Conservation (phyloP, 2,888 invertebrate genomes). For the Coelinius sp. region DNA sequence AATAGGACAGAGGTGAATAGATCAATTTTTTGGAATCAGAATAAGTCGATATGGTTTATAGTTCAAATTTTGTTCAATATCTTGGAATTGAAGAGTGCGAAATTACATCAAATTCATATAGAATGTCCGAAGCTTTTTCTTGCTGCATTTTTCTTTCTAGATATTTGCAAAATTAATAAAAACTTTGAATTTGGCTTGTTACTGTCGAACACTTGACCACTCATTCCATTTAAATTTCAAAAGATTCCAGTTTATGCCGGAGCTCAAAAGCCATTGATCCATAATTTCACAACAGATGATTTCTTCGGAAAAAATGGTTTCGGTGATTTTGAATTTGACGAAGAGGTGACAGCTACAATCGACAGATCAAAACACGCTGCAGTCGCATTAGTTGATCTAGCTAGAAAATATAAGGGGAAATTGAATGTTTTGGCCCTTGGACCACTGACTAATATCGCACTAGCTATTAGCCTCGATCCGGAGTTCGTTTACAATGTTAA, state of each 20-base stretch:
- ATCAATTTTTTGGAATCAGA: neutral
- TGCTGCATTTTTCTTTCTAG: no score
- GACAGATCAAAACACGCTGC: constrained; percentile 69
- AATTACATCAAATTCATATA: no score
- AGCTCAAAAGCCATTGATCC: constrained; percentile 61
- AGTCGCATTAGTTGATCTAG: constrained; percentile 67
- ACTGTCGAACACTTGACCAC: no score
- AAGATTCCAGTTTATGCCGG: constrained; percentile 73
- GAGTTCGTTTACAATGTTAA: constrained; percentile 58
- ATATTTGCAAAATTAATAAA: no score
- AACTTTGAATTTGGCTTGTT: no score
- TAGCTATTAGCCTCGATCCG: constrained; percentile 71
- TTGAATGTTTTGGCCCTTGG: constrained; percentile 70
- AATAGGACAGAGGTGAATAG: constrained; percentile 63
- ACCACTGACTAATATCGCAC: constrained; percentile 74
- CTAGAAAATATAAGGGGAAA: constrained; percentile 61
- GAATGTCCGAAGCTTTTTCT: no score
- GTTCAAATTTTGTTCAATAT: no score
- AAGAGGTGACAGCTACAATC: constrained; percentile 58
- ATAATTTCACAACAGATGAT: constrained; percentile 50
- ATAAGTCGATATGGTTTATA: no score
- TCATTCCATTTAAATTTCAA: constrained; percentile 1
- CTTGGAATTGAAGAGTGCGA: no score
- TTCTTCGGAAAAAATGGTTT: constrained; percentile 72
- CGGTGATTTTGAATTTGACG: constrained; percentile 70